Base-by-base conservation (phyloP, 2,113 vertebrate genomes). In the Brachionichthys hirsutus region DNA sequence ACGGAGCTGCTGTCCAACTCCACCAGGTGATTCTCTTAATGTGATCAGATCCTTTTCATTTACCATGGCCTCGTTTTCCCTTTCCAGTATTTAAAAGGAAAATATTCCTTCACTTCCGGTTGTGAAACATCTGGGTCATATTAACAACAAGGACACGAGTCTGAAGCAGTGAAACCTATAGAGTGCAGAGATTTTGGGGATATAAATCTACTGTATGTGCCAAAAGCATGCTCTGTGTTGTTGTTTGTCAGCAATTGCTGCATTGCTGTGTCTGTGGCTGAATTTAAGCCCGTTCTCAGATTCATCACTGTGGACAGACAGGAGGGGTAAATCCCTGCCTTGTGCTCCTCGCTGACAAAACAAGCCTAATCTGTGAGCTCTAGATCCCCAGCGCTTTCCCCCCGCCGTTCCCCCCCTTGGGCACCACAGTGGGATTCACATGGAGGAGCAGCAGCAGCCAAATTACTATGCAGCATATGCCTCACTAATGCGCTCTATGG, bases 1-100 rank as follows among this genome's bases (percentile, higher is more conserved):
- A 98, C 96, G 0, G 95, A 98, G 81, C 85, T 98, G 75, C 92
- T 99, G 10, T 88, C 84, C 54, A 98, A 98, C 80, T 91, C 93
- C 2, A 94, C 90, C 82, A 93, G 95, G 97, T 98, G 57, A 90
- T 11, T 11, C 38, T 18, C 15, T 22, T 17, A 0, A 24, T 38
- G 6, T 16, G 12, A 60, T 36, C 35, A 0, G n/a, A 10, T 8
- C 15, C n/a, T 34, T 9, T 20, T 45, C 36, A 18, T 43, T 63
- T 49, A 12, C 38, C 18, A 44, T 4, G 18, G 18, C 11, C 53
- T 18, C 19, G 17, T 0, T 19, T 45, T 20, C 4, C 4, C 24
- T 30, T 30, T 30, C 5, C 8, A 2, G 24, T 30, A 30, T 30
- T 30, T 30, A 30, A 30, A 64, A 53, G 36, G 18, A 19, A 61